Percentiles rank a stretch among this genome's conserved stretches.
Evolutionary conservation across 1,140 invertebrate genomes (phyloP).

Genomic region (Hycleus phaleratus): DNA sequence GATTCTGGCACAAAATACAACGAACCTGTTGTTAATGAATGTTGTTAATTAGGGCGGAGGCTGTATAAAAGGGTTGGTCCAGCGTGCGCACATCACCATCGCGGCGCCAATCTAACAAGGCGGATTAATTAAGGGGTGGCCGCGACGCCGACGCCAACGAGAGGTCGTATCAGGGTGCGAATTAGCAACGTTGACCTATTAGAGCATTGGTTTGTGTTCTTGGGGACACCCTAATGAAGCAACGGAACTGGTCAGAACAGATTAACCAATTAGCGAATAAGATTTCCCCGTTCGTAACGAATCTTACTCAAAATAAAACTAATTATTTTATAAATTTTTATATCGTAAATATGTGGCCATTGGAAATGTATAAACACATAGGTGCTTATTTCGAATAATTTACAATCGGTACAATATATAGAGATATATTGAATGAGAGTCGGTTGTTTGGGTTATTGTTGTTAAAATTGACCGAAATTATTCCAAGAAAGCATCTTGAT

Average conservation of each 20-base stretch:
- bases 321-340: no score
- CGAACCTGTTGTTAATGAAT: conserved; percentile 17
- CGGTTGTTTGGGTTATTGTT: not conserved
- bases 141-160: conserved; percentile 7
- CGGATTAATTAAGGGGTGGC: conserved; percentile 29
- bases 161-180: conserved; percentile 9
- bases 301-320: no score
- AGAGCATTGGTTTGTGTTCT: not conserved
- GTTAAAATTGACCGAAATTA: conserved; percentile 5
- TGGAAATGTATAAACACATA: no score
- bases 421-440: not conserved
- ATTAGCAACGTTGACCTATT: conserved; percentile 21
- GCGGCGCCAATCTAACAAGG: conserved; percentile 23
- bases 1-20: not conserved
- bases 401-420: not conserved
- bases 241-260: conserved; percentile 1
- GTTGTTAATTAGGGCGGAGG: conserved; percentile 29
- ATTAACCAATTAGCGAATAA: conserved; percentile 10
- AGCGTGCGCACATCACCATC: conserved; percentile 19
- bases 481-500: conserved; percentile 11
- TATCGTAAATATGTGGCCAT: no score
- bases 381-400: not conserved
- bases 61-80: conserved; percentile 25
- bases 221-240: not conserved
- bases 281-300: no score